Evolutionary conservation across 1,140 invertebrate genomes (phyloP).

Genomic region (Pteromalus puparum): DNA sequence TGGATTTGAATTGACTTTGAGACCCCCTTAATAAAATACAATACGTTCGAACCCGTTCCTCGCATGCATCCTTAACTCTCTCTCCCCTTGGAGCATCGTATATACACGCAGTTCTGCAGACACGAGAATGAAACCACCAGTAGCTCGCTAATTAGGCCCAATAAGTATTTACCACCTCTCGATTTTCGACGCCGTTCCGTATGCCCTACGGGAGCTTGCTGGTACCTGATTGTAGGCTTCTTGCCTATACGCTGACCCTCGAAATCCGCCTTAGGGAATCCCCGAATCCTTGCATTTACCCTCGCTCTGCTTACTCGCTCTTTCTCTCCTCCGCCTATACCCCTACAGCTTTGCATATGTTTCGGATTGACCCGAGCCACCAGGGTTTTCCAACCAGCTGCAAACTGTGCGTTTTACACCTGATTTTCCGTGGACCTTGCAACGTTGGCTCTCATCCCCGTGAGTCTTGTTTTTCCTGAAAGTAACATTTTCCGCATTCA

Average conservation of each 20-base stretch:
- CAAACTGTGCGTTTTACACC: constrained; percentile 21
- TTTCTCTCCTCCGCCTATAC: neutral
- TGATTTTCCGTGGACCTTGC: constrained; percentile 47
- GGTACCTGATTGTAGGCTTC: constrained; percentile 55
- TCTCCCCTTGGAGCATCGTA: neutral
- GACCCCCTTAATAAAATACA: no score
- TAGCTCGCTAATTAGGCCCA: constrained; percentile 61
- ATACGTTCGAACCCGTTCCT: neutral
- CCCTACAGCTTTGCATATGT: constrained; percentile 16
- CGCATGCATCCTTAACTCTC: neutral
- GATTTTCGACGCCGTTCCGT: constrained; percentile 51
- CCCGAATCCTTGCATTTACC: constrained; percentile 54
- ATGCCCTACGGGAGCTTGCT: constrained; percentile 52
- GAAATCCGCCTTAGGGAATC: constrained; percentile 7
- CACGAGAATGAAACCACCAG: constrained; percentile 61
- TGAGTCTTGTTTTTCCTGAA: no score
- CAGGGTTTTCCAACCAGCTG: no score
- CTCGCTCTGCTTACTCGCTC: constrained; percentile 1
- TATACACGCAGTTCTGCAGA: no score
- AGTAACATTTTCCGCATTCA: no score
- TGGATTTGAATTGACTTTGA: no score
- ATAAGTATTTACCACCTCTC: constrained; percentile 59
- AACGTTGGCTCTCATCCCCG: no score
- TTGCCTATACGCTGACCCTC: neutral
- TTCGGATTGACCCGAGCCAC: constrained; percentile 51